Evolutionary conservation across 2,888 invertebrate genomes (phyloP).

Genomic region (Lycocerus yunnanus): DNA sequence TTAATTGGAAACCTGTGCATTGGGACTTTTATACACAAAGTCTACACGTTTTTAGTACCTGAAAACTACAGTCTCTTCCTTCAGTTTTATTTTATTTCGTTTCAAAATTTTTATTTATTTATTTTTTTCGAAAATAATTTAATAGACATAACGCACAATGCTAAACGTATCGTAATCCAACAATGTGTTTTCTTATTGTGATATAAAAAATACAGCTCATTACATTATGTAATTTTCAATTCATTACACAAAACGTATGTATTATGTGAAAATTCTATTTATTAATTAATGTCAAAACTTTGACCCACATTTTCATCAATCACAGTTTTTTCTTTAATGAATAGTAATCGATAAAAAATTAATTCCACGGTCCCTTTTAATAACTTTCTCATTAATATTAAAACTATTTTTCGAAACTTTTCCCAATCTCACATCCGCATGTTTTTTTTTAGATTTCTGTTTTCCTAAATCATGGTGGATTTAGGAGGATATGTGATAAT

Average conservation of each 20-base stretch:
- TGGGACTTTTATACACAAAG: constrained; percentile 44
- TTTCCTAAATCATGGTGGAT: constrained; percentile 70
- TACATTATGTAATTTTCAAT: constrained; percentile 20
- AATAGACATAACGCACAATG: constrained; percentile 38
- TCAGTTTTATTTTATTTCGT: constrained; percentile 23
- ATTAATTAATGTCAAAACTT: constrained; percentile 6
- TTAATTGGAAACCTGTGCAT: constrained; percentile 45
- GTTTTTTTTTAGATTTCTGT: constrained; percentile 23
- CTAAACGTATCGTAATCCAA: constrained; percentile 39
- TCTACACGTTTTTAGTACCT: constrained; percentile 45
- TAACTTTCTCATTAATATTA: background rate
- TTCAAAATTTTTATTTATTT: constrained; percentile 17
- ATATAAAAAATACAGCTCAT: constrained; percentile 24
- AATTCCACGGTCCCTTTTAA: background rate
- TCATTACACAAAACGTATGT: constrained; percentile 23
- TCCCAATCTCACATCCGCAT: background rate
- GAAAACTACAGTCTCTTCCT: constrained; percentile 34
- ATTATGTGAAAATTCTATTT: background rate
- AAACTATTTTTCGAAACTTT: background rate
- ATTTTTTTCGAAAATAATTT: constrained; percentile 7
- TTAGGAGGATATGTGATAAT: constrained; percentile 95
- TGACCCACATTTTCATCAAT: constrained; percentile 7
- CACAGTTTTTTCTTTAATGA: constrained; percentile 8
- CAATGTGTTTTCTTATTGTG: constrained; percentile 30
- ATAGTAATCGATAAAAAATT: background rate